Evolutionary conservation across 2,888 invertebrate species (phyloP).

Genomic region (Rhopalosiphum nymphaeae): DNA sequence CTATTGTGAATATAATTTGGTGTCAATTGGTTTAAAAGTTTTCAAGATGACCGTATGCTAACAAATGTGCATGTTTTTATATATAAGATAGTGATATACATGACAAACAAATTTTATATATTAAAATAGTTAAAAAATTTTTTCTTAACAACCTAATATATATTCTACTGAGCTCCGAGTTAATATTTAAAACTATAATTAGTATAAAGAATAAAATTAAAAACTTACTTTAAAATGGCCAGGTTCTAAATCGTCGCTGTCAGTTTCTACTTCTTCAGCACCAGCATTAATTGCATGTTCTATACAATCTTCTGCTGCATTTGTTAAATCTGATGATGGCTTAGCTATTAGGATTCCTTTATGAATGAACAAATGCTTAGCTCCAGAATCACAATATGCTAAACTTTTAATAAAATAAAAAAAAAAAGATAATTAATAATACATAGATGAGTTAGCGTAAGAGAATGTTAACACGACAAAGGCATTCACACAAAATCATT

Average conservation of each 20-base stretch:
- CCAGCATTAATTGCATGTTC: constrained; percentile 79
- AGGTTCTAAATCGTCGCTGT: constrained; percentile 70
- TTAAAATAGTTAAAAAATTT: not conserved
- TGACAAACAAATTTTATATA: not conserved
- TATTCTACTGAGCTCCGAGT: not conserved
- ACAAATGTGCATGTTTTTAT: not conserved
- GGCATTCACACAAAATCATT: too few species aligned
- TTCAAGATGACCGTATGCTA: not conserved
- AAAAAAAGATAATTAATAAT: constrained; percentile 24
- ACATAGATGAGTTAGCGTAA: not conserved
- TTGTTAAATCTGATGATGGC: constrained; percentile 68
- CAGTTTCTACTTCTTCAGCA: constrained; percentile 78
- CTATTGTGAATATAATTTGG: not conserved
- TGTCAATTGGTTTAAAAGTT: not conserved
- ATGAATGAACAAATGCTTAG: constrained; percentile 74
- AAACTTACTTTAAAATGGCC: constrained; percentile 69
- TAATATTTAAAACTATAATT: not conserved
- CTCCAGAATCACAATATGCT: constrained; percentile 70
- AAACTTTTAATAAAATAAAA: constrained; percentile 70
- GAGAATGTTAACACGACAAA: too few species aligned
- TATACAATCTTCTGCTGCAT: constrained; percentile 73
- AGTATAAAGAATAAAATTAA: not conserved
- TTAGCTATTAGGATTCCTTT: constrained; percentile 75
- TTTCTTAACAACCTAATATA: not conserved
- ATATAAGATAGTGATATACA: not conserved